A percentile compares a stretch with the other conserved stretches of the same genome.
phyloP scores from a whole-genome alignment of 64 coral and sea anemone species.

The Montipora foliosa region DNA sequence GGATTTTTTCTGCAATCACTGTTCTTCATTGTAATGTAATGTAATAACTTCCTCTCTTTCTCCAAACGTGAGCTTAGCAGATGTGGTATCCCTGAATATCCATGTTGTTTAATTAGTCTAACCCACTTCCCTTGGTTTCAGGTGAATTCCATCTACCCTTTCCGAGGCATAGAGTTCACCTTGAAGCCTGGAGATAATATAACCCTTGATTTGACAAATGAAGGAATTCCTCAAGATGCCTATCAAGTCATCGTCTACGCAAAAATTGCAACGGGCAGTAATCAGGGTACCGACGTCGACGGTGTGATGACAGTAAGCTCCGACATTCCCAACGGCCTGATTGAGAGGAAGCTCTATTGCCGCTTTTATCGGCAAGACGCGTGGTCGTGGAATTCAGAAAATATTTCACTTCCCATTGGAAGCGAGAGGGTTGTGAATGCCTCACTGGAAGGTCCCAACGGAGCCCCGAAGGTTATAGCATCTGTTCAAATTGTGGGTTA shows the following conservation, averaged over 20 bases:
- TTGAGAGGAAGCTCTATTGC: neutral
- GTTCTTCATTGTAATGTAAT: no score
- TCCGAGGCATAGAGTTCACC: neutral
- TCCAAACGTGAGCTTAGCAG: no score
- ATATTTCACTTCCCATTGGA: neutral
- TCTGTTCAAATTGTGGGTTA: neutral
- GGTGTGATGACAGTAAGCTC: neutral
- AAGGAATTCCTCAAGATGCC: neutral
- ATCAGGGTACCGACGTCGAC: accelerated
- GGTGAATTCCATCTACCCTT: neutral
- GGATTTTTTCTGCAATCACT: no score
- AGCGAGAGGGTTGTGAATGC: neutral
- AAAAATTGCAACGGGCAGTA: neutral
- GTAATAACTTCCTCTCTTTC: no score
- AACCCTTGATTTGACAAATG: neutral
- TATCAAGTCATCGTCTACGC: neutral
- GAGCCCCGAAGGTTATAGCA: neutral
- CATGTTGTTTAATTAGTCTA: no score
- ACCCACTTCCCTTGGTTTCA: neutral
- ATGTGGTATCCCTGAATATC: no score
- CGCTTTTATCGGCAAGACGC: neutral
- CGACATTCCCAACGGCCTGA: neutral
- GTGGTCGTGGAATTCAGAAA: neutral
- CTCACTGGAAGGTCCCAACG: neutral
- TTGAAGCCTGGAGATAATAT: neutral